These are phyloP conservation scores for Phyllotreta striolata DNA, from an alignment of 2,888 invertebrate species.

Conservation along the genomic window DNA sequence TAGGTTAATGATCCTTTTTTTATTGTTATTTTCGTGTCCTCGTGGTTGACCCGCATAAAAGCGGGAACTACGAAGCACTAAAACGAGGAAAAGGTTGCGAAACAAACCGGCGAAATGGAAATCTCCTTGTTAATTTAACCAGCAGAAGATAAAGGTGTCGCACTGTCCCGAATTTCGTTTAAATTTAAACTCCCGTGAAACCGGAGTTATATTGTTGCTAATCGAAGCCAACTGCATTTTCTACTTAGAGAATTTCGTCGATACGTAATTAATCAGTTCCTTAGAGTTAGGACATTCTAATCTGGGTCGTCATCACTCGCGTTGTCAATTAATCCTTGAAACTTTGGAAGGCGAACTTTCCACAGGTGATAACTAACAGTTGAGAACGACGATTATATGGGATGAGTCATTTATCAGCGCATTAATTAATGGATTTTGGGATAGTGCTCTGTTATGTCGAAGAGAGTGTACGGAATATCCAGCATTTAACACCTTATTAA, in stretches of 20 bases:
- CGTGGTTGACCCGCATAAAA: slow-evolving; percentile 22
- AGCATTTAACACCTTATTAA: no score
- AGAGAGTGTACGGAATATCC: no score
- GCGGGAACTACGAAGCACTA: slow-evolving; percentile 1
- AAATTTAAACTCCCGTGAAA: no score
- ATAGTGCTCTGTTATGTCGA: no score
- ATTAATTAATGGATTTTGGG: not conserved
- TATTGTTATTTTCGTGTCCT: slow-evolving; percentile 22
- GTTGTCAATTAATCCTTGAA: slow-evolving; percentile 11
- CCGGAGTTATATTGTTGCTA: not conserved
- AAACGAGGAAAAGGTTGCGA: slow-evolving; percentile 12
- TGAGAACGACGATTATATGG: slow-evolving; percentile 14
- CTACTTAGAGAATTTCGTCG: not conserved
- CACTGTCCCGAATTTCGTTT: no score
- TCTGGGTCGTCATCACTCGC: slow-evolving; percentile 12
- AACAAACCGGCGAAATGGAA: not conserved
- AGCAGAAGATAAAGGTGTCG: no score
- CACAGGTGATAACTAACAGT: slow-evolving; percentile 1
- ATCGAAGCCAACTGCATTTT: not conserved
- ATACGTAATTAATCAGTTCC: no score
- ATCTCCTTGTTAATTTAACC: no score
- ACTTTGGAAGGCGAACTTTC: slow-evolving; percentile 6
- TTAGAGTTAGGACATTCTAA: slow-evolving; percentile 1
- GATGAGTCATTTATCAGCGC: slow-evolving; percentile 1
- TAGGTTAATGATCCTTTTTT: slow-evolving; percentile 24